phyloP scores from a whole-genome alignment of 2,113 vertebrate genomes.

The Chionodraco myersi region DNA sequence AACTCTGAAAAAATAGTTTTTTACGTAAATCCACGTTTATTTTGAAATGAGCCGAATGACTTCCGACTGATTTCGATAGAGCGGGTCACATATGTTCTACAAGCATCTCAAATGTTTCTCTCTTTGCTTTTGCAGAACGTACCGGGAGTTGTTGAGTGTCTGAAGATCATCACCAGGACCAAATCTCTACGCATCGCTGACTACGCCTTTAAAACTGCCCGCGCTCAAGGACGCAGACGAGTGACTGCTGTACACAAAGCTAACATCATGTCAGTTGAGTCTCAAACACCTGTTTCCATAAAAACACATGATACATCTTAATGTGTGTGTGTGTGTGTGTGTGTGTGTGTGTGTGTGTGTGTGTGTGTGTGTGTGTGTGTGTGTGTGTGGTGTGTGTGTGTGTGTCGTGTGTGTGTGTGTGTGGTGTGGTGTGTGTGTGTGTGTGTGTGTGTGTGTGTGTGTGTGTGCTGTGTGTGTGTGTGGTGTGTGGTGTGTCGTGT shows the following conservation, averaged over 20 bases:
- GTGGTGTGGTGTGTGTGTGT: too few species aligned
- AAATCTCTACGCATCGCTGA: constrained; percentile 87
- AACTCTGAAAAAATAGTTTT: too few species aligned
- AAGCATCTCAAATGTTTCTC: background rate
- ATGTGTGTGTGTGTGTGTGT: too few species aligned
- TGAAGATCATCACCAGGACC: constrained; percentile 89
- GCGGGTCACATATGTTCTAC: background rate
- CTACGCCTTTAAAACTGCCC: constrained; percentile 85
- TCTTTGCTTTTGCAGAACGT: constrained; percentile 40
- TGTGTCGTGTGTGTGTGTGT: background rate
- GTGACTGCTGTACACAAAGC: constrained; percentile 90
- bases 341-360: too few species aligned
- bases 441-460: too few species aligned
- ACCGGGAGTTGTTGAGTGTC: constrained; percentile 86
- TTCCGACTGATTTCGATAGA: too few species aligned
- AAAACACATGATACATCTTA: background rate
- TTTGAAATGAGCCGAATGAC: too few species aligned
- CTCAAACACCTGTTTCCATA: background rate
- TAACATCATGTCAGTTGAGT: constrained; percentile 86
- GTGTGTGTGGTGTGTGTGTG: background rate
- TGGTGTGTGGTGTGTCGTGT: too few species aligned
- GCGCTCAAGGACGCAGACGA: constrained; percentile 81
- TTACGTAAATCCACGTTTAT: too few species aligned
- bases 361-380: too few species aligned
- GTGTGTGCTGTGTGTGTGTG: too few species aligned